Conservation (phyloP, 2,797 vertebrate genomes). For the Clarias fuscus region DNA sequence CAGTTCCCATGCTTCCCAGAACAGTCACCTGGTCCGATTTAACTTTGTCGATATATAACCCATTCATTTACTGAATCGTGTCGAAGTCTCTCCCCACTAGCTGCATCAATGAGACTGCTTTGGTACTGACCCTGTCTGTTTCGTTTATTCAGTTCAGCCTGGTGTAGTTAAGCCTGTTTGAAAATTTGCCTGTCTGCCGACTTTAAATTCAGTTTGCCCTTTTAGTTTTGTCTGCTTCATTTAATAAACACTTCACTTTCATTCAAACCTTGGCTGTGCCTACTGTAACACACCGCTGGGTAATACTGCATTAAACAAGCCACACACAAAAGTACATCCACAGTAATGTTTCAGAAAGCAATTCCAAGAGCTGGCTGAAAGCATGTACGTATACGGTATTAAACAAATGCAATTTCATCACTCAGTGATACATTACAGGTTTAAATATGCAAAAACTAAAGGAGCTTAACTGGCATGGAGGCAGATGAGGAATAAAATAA, state of each 20-base stretch:
- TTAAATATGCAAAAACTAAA: constrained; percentile 1
- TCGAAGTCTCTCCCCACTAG: not conserved
- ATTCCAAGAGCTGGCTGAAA: constrained; percentile 5
- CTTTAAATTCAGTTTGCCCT: not conserved
- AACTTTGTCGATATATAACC: not conserved
- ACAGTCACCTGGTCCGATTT: not conserved
- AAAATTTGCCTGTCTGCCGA: not conserved
- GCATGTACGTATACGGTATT: not conserved
- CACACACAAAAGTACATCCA: not conserved
- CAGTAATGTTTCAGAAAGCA: not conserved
- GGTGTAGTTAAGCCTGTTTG: constrained; percentile 1
- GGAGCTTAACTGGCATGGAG: constrained; percentile 7
- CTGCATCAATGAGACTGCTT: constrained; percentile 9
- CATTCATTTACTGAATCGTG: not conserved
- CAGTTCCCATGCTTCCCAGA: constrained; percentile 1
- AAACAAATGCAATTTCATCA: constrained; percentile 32
- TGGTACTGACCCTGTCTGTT: not conserved
- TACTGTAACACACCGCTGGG: too few relatives aligned
- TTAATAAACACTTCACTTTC: constrained; percentile 17
- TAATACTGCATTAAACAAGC: not conserved
- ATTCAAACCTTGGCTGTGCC: not conserved
- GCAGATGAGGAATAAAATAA: not conserved
- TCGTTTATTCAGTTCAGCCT: not conserved
- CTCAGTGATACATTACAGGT: constrained; percentile 28
- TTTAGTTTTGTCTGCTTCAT: constrained; percentile 3